Base-by-base conservation (phyloP, 2,888 invertebrate genomes). In the Argynnis bischoffii region DNA sequence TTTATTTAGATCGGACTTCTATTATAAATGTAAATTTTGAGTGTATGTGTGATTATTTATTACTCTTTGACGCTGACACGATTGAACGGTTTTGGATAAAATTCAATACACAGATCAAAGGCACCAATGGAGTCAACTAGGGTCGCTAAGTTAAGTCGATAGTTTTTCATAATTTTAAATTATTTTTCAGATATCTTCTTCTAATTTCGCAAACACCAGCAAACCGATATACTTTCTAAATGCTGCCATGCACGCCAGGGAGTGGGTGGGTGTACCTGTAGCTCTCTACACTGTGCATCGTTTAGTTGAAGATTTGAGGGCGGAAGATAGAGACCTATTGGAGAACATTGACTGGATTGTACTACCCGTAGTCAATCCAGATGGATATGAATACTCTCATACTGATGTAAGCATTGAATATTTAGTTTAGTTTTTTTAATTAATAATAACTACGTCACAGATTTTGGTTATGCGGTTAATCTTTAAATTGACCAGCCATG, bases 331-430 rank as follows among this genome's bases (percentile, higher is more conserved):
- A 0, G 84, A 93, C 61, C 80, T 96, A 5, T 81, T 95, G n/a
- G 84, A 93, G 18, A 82, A 89, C 47, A 92, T 94, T 60, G 95
- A 96, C 78, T 96, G 95, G 94, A 93, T 94, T 73, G 85, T 95
- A 21, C 72, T 95, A 71, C 96, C 96, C 0, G 83, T 94, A 3
- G 91, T 94, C 18, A 96, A 96, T 81, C 95, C 96, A 16, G 96
- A 96, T 81, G 96, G 96, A 0, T 96, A 96, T 76, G 95, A 94
- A 74, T 95, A 88, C 79, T 89, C 94, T 0, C 94, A 93, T 72
- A 90, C 88, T 13, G 74, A 64, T 31, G 87, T 93, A 41, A 41
- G 35, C 35, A 41, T 11, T 41, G 2, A 41, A 11, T 2, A 41
- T 41, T 26, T 26, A 1, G 35, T 35, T 35, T 35, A 35, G 11